Evolutionary conservation across 2,888 invertebrate species (phyloP), one percentile per base, ranked within the genome.

Genomic region (Anodontia alba): DNA sequence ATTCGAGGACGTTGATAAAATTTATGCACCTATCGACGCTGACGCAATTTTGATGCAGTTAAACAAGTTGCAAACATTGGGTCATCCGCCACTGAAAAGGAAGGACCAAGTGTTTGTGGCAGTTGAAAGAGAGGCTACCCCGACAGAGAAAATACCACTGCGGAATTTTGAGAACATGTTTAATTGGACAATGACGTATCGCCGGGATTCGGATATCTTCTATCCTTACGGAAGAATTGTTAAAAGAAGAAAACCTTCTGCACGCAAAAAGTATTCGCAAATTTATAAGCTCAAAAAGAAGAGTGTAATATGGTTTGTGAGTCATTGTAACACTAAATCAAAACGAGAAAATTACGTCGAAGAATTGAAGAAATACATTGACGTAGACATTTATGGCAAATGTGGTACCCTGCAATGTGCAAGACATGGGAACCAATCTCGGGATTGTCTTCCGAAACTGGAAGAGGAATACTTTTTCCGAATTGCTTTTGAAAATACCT

Each of bases 101-200:
- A 62, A 29, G 12, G 43, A 38, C 26, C 69, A 69, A 36, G 69
- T 78, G 36, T 78, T 78, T 43, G 73, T 78, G 36, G 54, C 54
- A 15, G 78, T 68, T 17, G 78, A 78, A 33, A 43, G 78, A 23
- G 78, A 78, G 20, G 33, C 62, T 1, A 5, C 10, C 15, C 31
- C 62, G 10, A 33, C 1, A 33, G 2, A 10, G 5, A 46, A 26
- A 46, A 26, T 42, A 23, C 69, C 42, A 1, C 10, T 38, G 10
- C 51, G 51, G 36, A 62, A 15, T 3, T 62, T 62, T 33, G 36
- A 79, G 10, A 51, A 76, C 36, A 51, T 76, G 0, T 89, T 91
- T 74, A 91, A 90, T 77, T 85, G 86, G 86, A 88, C 90, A 1
- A 80, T 85, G 84, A 87, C 89, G 0, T 89, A 87, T 66, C 71